phyloP scores from a whole-genome alignment of 2,888 invertebrate species.

The Bursaphelenchus okinawaensis region DNA sequence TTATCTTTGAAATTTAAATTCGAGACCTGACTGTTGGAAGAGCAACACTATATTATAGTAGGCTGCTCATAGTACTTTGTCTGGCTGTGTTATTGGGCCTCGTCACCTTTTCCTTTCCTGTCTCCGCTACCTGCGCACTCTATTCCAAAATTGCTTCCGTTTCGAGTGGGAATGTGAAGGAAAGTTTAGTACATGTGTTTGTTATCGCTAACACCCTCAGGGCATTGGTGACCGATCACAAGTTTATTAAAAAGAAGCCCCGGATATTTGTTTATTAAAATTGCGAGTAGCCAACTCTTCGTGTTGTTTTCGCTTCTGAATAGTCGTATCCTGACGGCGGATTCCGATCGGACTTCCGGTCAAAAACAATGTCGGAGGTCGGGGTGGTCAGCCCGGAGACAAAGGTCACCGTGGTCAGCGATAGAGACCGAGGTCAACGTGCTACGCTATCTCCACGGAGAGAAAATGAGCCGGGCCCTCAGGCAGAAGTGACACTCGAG shows the following conservation, averaged over 20 bases:
- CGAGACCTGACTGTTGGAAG: too few relatives aligned
- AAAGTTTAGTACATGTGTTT: neutral
- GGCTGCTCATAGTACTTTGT: too few relatives aligned
- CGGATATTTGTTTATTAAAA: neutral
- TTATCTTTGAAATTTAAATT: too few relatives aligned
- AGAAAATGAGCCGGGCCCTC: neutral
- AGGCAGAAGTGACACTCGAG: neutral
- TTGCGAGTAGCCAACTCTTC: neutral
- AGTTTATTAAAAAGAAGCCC: neutral
- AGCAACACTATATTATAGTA: too few relatives aligned
- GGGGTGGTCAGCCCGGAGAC: too few relatives aligned
- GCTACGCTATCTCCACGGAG: neutral
- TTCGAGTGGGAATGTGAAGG: neutral
- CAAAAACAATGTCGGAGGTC: neutral
- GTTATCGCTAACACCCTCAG: neutral
- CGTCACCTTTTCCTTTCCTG: neutral
- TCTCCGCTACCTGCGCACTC: neutral
- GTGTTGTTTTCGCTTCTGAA: neutral
- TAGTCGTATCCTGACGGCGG: neutral
- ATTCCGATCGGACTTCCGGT: neutral
- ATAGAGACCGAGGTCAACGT: neutral
- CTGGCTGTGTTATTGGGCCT: too few relatives aligned
- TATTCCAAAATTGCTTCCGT: neutral
- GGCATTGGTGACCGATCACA: neutral
- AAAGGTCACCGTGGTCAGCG: too few relatives aligned